These are phyloP conservation scores for Eospalax fontanierii DNA, from an alignment of 2,797 vertebrate genomes.

Conservation along the genomic window DNA sequence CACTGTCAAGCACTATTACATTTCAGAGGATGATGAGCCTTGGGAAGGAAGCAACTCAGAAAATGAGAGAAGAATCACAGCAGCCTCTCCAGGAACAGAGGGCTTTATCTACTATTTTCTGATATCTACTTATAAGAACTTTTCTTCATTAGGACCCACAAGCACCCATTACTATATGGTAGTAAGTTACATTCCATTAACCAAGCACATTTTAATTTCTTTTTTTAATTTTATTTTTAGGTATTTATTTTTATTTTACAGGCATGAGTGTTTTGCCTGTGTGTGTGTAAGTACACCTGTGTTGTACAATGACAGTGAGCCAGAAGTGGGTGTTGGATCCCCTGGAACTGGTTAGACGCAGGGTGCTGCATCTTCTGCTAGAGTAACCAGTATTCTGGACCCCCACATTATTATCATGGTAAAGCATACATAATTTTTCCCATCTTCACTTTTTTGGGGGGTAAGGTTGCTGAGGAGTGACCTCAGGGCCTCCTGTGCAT, in stretches of 20 bases:
- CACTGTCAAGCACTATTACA: not conserved
- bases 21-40: constrained; percentile 44
- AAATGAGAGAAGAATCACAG: not conserved
- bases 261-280: no score
- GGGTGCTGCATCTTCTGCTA: no score
- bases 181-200: not conserved
- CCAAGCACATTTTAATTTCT: not conserved
- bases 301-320: no score
- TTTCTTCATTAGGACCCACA: not conserved
- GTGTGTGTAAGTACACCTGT: no score
- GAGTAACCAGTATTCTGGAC: no score
- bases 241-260: not conserved
- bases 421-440: not conserved
- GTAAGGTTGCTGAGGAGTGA: no score
- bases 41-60: constrained; percentile 10
- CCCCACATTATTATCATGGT: not conserved
- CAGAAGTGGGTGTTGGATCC: no score
- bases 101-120: not conserved
- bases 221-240: no score
- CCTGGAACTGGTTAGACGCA: no score
- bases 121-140: not conserved
- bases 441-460: not conserved
- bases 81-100: not conserved
- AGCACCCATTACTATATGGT: not conserved
- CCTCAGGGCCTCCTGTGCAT: no score